Conservation (phyloP, 1,140 invertebrate genomes). For the Forficula auricularia region DNA sequence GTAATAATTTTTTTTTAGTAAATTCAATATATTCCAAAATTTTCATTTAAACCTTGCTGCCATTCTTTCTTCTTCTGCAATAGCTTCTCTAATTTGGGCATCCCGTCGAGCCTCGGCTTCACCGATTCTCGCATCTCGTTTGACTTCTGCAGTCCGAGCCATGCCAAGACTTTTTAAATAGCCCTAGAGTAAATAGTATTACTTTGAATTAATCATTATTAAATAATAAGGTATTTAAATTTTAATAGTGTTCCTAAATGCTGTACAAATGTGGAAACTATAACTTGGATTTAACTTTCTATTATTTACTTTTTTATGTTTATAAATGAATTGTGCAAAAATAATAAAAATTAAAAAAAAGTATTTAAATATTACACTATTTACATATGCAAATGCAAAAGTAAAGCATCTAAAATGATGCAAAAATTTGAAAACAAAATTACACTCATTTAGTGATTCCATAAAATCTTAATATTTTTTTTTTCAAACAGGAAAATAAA, state of each 20-base stretch:
- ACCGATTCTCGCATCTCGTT: slow-evolving; percentile 86
- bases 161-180: slow-evolving; percentile 88
- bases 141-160: slow-evolving; percentile 91
- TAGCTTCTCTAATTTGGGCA: slow-evolving; percentile 78
- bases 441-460: too few species aligned
- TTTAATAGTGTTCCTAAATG: neutral
- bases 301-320: too few species aligned
- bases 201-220: slow-evolving; percentile 6
- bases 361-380: too few species aligned
- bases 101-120: slow-evolving; percentile 84
- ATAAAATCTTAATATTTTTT: too few species aligned
- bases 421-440: too few species aligned
- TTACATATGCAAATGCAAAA: too few species aligned
- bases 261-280: neutral
- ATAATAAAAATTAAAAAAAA: too few species aligned
- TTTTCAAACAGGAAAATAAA: too few species aligned
- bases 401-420: too few species aligned
- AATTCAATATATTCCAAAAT: neutral
- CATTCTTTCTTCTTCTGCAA: slow-evolving; percentile 92
- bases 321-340: too few species aligned
- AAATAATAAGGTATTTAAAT: slow-evolving; percentile 7
- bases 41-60: slow-evolving; percentile 34
- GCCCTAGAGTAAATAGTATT: slow-evolving; percentile 42
- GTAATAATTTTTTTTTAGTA: neutral
- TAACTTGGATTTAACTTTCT: too few species aligned